Percentiles rank a stretch among this genome's conserved stretches.
Evolutionary conservation across 2,797 vertebrate genomes (phyloP).

Genomic region (Malacoctenus gilli): DNA sequence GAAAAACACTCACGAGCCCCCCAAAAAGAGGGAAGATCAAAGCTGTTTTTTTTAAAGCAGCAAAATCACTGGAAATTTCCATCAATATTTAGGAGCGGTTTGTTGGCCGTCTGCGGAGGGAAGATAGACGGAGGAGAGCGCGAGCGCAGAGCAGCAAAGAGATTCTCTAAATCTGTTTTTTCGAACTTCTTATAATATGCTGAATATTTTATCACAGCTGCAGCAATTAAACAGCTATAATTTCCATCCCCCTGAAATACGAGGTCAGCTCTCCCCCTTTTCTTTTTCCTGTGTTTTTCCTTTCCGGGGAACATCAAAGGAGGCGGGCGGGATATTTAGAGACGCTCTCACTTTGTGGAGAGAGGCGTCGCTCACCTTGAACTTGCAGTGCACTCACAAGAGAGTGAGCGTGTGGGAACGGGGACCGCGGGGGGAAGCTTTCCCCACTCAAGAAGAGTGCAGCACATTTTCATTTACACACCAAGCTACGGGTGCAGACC

Average conservation of each 20-base stretch:
- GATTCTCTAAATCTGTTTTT: constrained; percentile 37
- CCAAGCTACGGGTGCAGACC: background rate
- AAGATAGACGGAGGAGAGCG: background rate
- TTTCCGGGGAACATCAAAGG: constrained; percentile 22
- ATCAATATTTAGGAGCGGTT: constrained; percentile 43
- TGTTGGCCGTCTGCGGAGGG: constrained; percentile 20
- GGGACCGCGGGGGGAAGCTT: too few relatives aligned
- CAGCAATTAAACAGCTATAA: constrained; percentile 37
- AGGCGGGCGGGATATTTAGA: constrained; percentile 25
- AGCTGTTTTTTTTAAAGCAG: constrained; percentile 32
- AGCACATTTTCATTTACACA: constrained; percentile 25
- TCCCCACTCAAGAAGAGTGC: too few relatives aligned
- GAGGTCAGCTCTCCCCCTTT: background rate
- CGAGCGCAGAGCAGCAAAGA: constrained; percentile 18
- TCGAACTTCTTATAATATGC: constrained; percentile 37
- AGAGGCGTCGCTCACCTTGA: constrained; percentile 39
- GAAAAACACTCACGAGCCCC: constrained; percentile 20
- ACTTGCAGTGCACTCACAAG: background rate
- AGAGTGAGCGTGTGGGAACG: constrained; percentile 5
- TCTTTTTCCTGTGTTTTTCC: constrained; percentile 7
- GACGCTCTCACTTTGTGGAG: constrained; percentile 8
- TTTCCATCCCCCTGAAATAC: constrained; percentile 17
- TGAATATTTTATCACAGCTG: constrained; percentile 55
- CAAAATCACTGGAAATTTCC: constrained; percentile 19
- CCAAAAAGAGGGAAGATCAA: constrained; percentile 22